These are phyloP conservation scores for Lepidothrix coronata DNA, from an alignment of 2,113 vertebrate genomes.

Conservation along the genomic window DNA sequence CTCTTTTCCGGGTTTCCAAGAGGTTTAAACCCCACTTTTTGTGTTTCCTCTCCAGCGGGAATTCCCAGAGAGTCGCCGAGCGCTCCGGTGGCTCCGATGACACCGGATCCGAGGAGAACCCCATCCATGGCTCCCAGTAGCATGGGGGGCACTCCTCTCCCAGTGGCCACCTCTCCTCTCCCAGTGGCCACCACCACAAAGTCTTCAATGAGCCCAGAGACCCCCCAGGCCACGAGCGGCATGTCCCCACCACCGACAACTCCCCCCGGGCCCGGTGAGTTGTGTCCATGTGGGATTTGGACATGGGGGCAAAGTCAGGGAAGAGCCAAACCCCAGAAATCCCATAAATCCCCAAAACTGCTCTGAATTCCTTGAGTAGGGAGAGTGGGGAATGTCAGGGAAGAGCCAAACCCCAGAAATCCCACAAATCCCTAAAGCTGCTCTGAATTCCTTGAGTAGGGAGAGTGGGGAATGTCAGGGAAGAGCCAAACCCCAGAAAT, in stretches of 20 bases:
- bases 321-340: too few relatives aligned
- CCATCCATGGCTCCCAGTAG: fast-evolving
- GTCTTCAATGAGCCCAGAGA: neutral
- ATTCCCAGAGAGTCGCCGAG: neutral
- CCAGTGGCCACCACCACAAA: neutral
- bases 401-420: too few relatives aligned
- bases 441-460: too few relatives aligned
- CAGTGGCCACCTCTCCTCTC: neutral
- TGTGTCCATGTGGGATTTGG: neutral
- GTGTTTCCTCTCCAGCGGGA: neutral
- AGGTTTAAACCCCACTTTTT: neutral
- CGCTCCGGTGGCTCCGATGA: fast-evolving
- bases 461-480: too few relatives aligned
- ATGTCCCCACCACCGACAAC: fast-evolving
- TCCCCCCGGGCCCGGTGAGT: conserved; percentile 42
- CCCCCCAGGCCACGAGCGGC: neutral
- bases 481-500: too few relatives aligned
- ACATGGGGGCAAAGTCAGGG: too few relatives aligned
- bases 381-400: too few relatives aligned
- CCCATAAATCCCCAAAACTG: too few relatives aligned
- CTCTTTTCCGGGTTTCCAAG: neutral
- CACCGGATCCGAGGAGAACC: fast-evolving
- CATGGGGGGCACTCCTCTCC: neutral
- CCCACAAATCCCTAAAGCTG: too few relatives aligned
- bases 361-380: too few relatives aligned